Percentiles rank a stretch among this genome's conserved stretches.
Evolutionary conservation across 2,113 vertebrate species (phyloP).

Genomic region (Lepus americanus): DNA sequence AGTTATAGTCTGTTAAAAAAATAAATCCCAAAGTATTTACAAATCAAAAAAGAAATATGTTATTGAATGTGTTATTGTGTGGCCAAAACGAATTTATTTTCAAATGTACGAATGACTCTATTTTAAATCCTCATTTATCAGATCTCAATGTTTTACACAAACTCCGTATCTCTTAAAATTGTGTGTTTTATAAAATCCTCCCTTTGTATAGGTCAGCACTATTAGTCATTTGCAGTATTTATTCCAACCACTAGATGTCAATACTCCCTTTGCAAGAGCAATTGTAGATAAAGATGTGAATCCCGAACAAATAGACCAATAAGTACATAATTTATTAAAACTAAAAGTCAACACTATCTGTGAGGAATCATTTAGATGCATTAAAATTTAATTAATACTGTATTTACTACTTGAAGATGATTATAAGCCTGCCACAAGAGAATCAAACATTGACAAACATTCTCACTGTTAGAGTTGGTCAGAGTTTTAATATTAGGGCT

Average conservation of each 20-base stretch:
- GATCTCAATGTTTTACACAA: background rate
- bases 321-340: slow-evolving; percentile 67
- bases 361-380: slow-evolving; percentile 14
- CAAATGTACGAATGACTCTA: background rate
- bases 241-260: slow-evolving; percentile 74
- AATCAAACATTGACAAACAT: slow-evolving; percentile 35
- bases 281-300: too few relatives aligned
- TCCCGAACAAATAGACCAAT: background rate
- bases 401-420: slow-evolving; percentile 50
- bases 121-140: background rate
- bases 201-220: fast-evolving
- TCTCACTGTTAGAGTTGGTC: background rate
- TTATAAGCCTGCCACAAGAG: slow-evolving; percentile 14
- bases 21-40: background rate
- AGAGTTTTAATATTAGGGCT: background rate
- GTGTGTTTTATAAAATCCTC: background rate
- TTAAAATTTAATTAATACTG: slow-evolving; percentile 62
- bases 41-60: background rate
- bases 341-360: slow-evolving; percentile 64
- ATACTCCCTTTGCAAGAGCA: background rate
- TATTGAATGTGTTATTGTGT: background rate
- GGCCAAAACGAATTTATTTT: background rate
- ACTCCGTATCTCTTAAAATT: too few relatives aligned
- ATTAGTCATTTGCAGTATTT: slow-evolving; percentile 10
- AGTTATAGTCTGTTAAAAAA: background rate